Evolutionary conservation across 2,888 invertebrate species (phyloP), one percentile per base, ranked within the genome.

Genomic region (Drosophila niveifrons): DNA sequence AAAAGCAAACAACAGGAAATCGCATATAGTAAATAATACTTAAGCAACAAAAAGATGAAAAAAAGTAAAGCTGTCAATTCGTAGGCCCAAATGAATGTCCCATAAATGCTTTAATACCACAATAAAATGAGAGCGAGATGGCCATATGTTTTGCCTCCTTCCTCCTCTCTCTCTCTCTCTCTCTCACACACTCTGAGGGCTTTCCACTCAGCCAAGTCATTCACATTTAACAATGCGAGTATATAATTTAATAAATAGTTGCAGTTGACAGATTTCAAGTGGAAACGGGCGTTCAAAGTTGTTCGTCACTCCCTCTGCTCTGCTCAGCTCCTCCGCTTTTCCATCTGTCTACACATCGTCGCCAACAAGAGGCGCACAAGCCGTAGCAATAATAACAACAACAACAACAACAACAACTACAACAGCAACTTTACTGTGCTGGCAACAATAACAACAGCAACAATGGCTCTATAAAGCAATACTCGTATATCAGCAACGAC

Each of bases 241-340:
- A 75, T 77, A 89, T 85, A 85, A 85, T 85, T 85, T 85, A 85
- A 89, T 85, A 85, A 89, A 85, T 85, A 85, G 85, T 85, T 85
- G 89, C 89, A 87, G 85, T 87, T 85, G 85, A 85, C 85, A 85
- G 84, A 87, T 87, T 85, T 85, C 88, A 84, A 85, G 89, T 89
- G 82, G 75, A 64, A 68, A 63, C 50, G 57, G 61, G 65, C 78
- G 65, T 36, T 36, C 34, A 62, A 55, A 63, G 57, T 58, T 47
- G 75, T 56, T 69, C n/a, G 66, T 70, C 69, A 66, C 66, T 67
- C 11, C 10, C 43, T 39, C 36, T 36, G 36, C 36, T 4, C 11
- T 13, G 2, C 15, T 41, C n/a, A n/a, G n/a, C n/a, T n/a, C n/a
- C n/a, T n/a, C 11, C 39, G 2, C 15, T 41, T 8, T 15, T 4